phyloP scores from a whole-genome alignment of 2,113 vertebrate species.

The Cyprinodon tularosa region DNA sequence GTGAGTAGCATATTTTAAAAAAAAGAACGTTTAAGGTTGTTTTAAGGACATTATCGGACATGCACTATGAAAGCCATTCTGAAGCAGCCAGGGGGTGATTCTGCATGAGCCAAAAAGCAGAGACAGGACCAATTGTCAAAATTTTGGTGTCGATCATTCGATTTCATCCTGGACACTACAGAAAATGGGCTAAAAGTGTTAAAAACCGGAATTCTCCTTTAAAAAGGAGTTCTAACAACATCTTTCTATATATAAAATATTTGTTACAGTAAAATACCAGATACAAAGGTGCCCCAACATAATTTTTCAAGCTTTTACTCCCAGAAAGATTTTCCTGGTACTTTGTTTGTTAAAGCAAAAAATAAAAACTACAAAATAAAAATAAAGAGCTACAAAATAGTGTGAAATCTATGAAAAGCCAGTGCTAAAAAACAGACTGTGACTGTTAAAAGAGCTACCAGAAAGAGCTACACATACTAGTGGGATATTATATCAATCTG shows the following conservation, averaged over 20 bases:
- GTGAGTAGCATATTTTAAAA: too few species aligned
- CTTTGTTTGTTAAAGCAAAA: conserved; percentile 6
- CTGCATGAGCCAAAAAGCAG: too few species aligned
- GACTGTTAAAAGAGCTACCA: conserved; percentile 60
- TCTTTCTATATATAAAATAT: not conserved
- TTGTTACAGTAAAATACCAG: not conserved
- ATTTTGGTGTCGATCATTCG: too few species aligned
- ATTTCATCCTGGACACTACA: too few species aligned
- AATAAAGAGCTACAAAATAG: conserved; percentile 40
- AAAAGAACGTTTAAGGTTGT: too few species aligned
- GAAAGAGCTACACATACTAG: conserved; percentile 34
- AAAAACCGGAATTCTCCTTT: too few species aligned
- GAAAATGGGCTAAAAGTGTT: too few species aligned
- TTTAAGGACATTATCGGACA: too few species aligned
- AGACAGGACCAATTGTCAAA: too few species aligned
- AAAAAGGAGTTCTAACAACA: not conserved
- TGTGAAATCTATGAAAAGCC: conserved; percentile 52
- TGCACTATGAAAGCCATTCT: too few species aligned
- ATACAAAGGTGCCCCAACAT: not conserved
- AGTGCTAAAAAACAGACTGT: conserved; percentile 43
- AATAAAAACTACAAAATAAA: not conserved
- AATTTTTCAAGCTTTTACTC: too few species aligned
- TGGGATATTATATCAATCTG: conserved; percentile 46
- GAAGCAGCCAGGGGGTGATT: too few species aligned
- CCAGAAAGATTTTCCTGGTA: not conserved